These are phyloP conservation scores for Eidolon dupreanum DNA, from an alignment of 2,797 vertebrate genomes.

Conservation along the genomic window DNA sequence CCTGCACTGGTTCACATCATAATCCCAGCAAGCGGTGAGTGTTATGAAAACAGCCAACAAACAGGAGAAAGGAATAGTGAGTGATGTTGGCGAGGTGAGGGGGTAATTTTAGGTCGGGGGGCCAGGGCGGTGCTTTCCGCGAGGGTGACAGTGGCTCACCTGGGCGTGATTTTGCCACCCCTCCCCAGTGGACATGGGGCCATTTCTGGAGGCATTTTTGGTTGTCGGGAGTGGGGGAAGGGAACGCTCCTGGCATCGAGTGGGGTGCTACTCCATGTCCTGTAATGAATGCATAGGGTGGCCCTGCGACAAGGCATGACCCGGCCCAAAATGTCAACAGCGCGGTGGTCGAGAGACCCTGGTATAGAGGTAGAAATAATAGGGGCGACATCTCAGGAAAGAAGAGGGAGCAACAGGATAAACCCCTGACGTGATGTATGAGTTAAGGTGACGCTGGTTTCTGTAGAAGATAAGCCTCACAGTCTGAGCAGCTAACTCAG, in stretches of 20 bases:
- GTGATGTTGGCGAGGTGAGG: background rate
- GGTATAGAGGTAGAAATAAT: background rate
- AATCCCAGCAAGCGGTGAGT: background rate
- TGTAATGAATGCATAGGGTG: rapidly evolving
- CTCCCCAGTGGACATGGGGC: background rate
- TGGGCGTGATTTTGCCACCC: background rate
- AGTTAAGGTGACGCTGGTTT: no score
- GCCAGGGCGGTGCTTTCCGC: background rate
- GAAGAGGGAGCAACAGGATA: background rate
- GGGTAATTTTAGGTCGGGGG: background rate
- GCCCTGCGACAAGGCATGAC: rapidly evolving
- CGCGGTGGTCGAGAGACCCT: background rate
- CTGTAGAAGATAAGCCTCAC: background rate
- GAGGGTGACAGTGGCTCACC: background rate
- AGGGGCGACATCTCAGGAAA: background rate
- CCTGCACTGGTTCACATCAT: rapidly evolving
- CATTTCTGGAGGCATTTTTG: background rate
- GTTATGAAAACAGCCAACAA: no score
- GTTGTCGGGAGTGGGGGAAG: background rate
- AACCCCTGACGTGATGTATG: background rate
- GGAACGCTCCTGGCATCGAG: no score
- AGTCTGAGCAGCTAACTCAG: background rate
- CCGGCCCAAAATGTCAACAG: background rate
- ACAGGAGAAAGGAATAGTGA: background rate
- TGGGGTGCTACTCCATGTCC: background rate